These are phyloP conservation scores for Trachelus tabidus DNA, from an alignment of 2,888 invertebrate species.

Conservation along the genomic window DNA sequence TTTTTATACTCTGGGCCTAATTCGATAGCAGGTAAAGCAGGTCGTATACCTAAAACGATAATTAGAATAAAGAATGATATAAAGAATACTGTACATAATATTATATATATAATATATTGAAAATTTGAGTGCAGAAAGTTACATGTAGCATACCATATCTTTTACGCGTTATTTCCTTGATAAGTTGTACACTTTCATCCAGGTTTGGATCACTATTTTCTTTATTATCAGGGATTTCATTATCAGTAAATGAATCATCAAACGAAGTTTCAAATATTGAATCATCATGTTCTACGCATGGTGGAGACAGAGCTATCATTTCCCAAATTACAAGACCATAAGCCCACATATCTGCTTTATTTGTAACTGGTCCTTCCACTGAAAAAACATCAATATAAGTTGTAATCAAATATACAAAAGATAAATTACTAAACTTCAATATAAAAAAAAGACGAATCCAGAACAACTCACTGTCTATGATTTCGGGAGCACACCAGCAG, in stretches of 20 bases:
- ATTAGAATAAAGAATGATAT: background rate
- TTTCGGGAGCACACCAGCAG: constrained; percentile 85
- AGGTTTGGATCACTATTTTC: constrained; percentile 39
- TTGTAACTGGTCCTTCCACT: constrained; percentile 70
- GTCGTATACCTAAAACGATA: constrained; percentile 73
- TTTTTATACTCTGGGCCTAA: constrained; percentile 72
- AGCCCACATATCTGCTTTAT: constrained; percentile 84
- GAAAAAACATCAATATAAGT: background rate
- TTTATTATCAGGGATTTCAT: constrained; percentile 21
- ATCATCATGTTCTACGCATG: constrained; percentile 68
- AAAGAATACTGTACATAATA: background rate
- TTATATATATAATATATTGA: constrained; percentile 20
- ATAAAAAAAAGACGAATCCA: constrained; percentile 13
- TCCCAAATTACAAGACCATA: constrained; percentile 85
- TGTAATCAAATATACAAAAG: background rate
- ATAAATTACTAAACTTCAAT: background rate
- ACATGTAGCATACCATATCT: background rate
- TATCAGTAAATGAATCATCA: constrained; percentile 44
- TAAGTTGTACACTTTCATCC: constrained; percentile 40
- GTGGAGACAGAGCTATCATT: constrained; percentile 80
- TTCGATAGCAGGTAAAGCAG: constrained; percentile 74
- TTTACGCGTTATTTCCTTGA: constrained; percentile 24
- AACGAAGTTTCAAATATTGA: constrained; percentile 35
- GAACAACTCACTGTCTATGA: constrained; percentile 67
- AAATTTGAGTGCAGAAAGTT: constrained; percentile 5